phyloP scores from a whole-genome alignment of 2,888 invertebrate genomes.

The Dasysyrphus tricinctus region DNA sequence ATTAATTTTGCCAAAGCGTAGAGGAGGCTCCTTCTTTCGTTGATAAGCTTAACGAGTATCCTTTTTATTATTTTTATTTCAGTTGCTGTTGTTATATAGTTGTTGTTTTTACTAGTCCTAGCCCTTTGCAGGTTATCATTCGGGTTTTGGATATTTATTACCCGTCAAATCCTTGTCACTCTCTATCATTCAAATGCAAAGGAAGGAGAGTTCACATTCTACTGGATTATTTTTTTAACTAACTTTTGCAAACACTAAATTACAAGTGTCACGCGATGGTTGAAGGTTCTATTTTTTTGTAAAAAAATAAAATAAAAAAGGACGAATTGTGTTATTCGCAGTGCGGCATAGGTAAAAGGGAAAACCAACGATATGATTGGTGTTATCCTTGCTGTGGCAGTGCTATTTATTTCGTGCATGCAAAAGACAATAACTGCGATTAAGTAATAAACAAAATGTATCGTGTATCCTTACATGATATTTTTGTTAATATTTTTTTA shows the following conservation, averaged over 20 bases:
- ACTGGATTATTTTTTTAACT: conserved; percentile 23
- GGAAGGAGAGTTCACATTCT: conserved; percentile 41
- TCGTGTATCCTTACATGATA: conserved; percentile 22
- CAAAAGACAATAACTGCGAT: conserved; percentile 62
- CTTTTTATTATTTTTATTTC: conserved; percentile 4
- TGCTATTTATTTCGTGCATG: conserved; percentile 56
- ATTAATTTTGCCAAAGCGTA: conserved; percentile 50
- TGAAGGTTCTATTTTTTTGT: conserved; percentile 25
- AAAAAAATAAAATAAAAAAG: neutral
- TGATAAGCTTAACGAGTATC: conserved; percentile 68
- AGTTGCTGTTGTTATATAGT: neutral
- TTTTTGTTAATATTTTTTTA: conserved; percentile 29
- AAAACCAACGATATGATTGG: conserved; percentile 53
- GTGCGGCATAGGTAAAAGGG: conserved; percentile 41
- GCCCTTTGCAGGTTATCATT: conserved; percentile 35
- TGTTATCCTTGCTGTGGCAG: conserved; percentile 58
- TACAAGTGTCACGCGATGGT: conserved; percentile 70
- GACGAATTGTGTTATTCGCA: conserved; percentile 58
- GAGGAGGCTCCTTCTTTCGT: neutral
- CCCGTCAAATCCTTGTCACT: conserved; percentile 72
- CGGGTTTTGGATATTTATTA: conserved; percentile 54
- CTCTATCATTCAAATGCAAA: conserved; percentile 65
- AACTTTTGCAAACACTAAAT: conserved; percentile 64
- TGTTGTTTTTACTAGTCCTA: neutral
- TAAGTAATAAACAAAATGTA: conserved; percentile 55